Evolutionary conservation across 2,888 invertebrate species (phyloP).

Genomic region (Drosophila nigricruria): DNA sequence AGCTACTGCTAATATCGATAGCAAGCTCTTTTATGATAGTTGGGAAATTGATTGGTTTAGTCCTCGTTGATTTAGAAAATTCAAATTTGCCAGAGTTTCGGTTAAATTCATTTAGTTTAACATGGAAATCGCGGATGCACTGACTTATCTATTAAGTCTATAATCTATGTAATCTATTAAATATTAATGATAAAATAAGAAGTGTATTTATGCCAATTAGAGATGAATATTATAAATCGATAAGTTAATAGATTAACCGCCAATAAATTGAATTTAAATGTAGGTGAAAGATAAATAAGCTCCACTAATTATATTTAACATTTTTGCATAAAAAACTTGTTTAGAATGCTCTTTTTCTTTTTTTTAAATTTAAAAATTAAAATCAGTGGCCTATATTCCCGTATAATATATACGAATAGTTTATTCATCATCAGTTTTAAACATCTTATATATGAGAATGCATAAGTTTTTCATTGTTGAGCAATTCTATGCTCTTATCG

Average conservation of each 20-base stretch:
- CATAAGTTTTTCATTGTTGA: not conserved
- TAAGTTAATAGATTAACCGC: not conserved
- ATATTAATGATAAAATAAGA: not conserved
- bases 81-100: not conserved
- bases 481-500: slow-evolving; percentile 71
- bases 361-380: not conserved
- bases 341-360: too few relatives aligned
- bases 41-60: not conserved
- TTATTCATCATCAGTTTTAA: slow-evolving; percentile 9
- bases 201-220: not conserved
- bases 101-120: not conserved
- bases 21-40: not conserved
- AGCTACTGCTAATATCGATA: not conserved
- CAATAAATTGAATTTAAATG: not conserved
- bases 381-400: not conserved
- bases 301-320: too few relatives aligned
- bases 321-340: too few relatives aligned
- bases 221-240: not conserved
- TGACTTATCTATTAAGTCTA: not conserved
- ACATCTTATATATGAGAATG: not conserved
- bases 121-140: not conserved
- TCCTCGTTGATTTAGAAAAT: not conserved
- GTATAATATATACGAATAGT: not conserved
- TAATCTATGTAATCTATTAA: too few relatives aligned
- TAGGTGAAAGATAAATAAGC: not conserved